Evolutionary conservation across 2,113 vertebrate genomes (phyloP).

Genomic region (Nyctereutes procyonoides): DNA sequence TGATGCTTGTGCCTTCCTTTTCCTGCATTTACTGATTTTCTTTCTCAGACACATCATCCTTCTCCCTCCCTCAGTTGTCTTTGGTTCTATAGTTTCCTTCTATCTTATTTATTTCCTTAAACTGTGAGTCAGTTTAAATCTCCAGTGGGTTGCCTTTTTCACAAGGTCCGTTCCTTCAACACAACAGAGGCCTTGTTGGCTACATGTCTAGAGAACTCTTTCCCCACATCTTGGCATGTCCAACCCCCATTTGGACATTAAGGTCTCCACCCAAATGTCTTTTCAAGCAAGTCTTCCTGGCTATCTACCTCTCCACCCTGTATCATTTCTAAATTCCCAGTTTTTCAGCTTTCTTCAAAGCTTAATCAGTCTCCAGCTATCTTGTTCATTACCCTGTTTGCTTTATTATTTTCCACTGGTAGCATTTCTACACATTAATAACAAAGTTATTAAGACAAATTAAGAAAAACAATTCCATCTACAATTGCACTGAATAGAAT

Average conservation of each 20-base stretch:
- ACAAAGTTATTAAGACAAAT: neutral
- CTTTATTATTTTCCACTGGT: neutral
- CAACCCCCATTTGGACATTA: neutral
- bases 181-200: neutral
- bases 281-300: neutral
- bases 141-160: neutral
- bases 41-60: neutral
- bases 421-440: neutral
- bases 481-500: neutral
- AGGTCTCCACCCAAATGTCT: neutral
- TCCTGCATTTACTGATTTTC: neutral
- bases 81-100: neutral
- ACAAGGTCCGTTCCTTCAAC: neutral
- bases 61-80: neutral
- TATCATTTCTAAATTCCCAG: neutral
- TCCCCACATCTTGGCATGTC: neutral
- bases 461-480: neutral
- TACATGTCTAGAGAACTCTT: neutral
- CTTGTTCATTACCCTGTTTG: neutral
- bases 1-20: neutral
- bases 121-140: neutral
- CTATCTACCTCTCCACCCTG: neutral
- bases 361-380: neutral
- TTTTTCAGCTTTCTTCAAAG: constrained; percentile 19
- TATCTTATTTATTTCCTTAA: neutral